Base-by-base conservation (phyloP, 2,113 vertebrate species). In the Sinocyclocheilus maitianheensis region DNA sequence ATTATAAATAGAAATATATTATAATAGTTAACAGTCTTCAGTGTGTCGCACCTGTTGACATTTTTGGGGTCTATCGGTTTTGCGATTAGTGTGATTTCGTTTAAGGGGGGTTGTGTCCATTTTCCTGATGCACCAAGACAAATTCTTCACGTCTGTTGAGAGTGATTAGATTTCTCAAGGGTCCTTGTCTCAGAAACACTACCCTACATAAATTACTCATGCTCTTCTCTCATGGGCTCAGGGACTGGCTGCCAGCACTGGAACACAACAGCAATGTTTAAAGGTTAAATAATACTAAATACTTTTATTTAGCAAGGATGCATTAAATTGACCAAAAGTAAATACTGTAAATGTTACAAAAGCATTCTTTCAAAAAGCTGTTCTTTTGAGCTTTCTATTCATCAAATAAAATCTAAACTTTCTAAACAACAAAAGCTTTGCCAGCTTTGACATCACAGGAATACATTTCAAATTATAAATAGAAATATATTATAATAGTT, bases 201-300 rank as follows among this genome's bases (percentile, higher is more conserved):
- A 96, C 94, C 95, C 94, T 96, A 95, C 95, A 95, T 95, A 96
- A 96, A 96, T 96, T 96, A 96, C 94, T 96, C 95, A 95, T 95
- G 94, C 94, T 53, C 46, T 53, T 53, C 62, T 37, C 58, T 85
- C 58, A 69, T 65, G 62, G 75, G 95, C 95, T 96, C 94, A 95
- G 94, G 30, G 92, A 92, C 92, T 93, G 94, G 94, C 94, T 96
- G 95, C 94, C 95, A 95, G 62, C 91, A 48, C 95, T 96, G 94
- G 94, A 95, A 94, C 93, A 93, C 93, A 94, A 92, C 96, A 95
- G 95, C 94, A 95, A 93, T 24, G 10, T 24, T 58, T 2, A 22
- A 58, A 58, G 7, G 18, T 58, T 20, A 20, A 58, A 55, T 55
- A 18, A 53, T 53, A 53, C 8, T 46, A 10, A 46, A 10, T 46